A percentile compares a stretch with the other conserved stretches of the same genome.
Evolutionary conservation across 2,797 vertebrate species (phyloP).

Genomic region (Parauchenoglanis punctatus): DNA sequence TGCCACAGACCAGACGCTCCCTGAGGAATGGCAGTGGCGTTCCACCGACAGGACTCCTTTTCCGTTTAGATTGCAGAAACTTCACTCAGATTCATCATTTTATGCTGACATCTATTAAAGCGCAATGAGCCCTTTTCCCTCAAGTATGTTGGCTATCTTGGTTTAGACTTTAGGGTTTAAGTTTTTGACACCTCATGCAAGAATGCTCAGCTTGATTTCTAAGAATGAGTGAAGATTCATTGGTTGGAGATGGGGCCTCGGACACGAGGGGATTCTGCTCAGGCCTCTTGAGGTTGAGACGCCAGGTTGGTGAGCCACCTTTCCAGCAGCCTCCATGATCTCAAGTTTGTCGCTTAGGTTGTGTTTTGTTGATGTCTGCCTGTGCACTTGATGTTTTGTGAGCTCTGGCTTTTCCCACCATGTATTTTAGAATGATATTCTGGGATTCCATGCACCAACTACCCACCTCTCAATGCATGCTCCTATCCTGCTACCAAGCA

Average conservation of each 20-base stretch:
- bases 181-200: slow-evolving; percentile 34
- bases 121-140: neutral
- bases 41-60: slow-evolving; percentile 63
- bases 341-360: slow-evolving; percentile 85
- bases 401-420: slow-evolving; percentile 87
- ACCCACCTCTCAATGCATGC: slow-evolving; percentile 52
- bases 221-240: slow-evolving; percentile 59
- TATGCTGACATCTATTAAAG: slow-evolving; percentile 7
- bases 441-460: slow-evolving; percentile 57
- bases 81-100: slow-evolving; percentile 20
- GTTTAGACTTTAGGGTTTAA: slow-evolving; percentile 14
- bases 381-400: slow-evolving; percentile 97
- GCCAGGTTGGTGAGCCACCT: slow-evolving; percentile 97
- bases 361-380: slow-evolving; percentile 87
- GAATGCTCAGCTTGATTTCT: slow-evolving; percentile 46
- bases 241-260: slow-evolving; percentile 69
- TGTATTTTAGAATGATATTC: slow-evolving; percentile 99
- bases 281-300: slow-evolving; percentile 87
- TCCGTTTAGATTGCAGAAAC: slow-evolving; percentile 44
- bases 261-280: slow-evolving; percentile 82
- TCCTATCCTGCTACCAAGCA: slow-evolving; percentile 22
- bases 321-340: slow-evolving; percentile 83
- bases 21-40: slow-evolving; percentile 62
- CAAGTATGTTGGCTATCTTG: neutral
- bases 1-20: slow-evolving; percentile 69